These are phyloP conservation scores for Esox masquinongy DNA, from an alignment of 2,797 vertebrate genomes.

Conservation along the genomic window DNA sequence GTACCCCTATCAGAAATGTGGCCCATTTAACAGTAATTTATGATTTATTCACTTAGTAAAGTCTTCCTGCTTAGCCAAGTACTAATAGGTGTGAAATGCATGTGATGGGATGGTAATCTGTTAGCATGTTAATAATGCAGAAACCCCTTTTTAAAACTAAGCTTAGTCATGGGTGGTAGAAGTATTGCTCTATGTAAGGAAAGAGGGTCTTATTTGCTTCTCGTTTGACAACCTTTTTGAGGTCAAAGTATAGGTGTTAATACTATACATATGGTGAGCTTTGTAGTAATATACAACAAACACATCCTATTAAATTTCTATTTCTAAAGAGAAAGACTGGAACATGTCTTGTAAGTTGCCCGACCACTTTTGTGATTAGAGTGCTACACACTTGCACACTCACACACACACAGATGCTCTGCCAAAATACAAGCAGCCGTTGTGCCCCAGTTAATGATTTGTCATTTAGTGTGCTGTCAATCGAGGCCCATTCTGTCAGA, in stretches of 20 bases:
- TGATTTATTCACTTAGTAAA: neutral
- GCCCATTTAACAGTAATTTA: neutral
- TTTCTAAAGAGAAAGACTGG: slow-evolving; percentile 20
- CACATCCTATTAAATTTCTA: neutral
- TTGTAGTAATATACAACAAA: slow-evolving; percentile 4
- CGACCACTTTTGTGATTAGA: slow-evolving; percentile 28
- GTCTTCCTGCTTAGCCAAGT: neutral
- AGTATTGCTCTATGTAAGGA: neutral
- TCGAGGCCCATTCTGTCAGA: slow-evolving; percentile 60
- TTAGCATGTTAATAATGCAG: neutral
- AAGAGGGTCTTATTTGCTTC: neutral
- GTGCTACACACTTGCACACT: slow-evolving; percentile 16
- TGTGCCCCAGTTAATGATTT: slow-evolving; percentile 71
- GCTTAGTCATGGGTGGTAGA: neutral
- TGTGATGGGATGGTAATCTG: neutral
- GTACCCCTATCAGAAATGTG: neutral
- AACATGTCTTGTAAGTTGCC: slow-evolving; percentile 20
- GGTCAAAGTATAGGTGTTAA: neutral
- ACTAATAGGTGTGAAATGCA: neutral
- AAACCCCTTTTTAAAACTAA: no score
- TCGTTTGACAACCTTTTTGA: neutral
- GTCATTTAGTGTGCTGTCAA: slow-evolving; percentile 73
- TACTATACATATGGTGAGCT: neutral
- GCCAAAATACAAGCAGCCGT: slow-evolving; percentile 43
- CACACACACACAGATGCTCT: slow-evolving; percentile 35